A percentile compares a stretch with the other conserved stretches of the same genome.
Conservation (phyloP, 2,113 vertebrate genomes). For the Saguinus midas region DNA sequence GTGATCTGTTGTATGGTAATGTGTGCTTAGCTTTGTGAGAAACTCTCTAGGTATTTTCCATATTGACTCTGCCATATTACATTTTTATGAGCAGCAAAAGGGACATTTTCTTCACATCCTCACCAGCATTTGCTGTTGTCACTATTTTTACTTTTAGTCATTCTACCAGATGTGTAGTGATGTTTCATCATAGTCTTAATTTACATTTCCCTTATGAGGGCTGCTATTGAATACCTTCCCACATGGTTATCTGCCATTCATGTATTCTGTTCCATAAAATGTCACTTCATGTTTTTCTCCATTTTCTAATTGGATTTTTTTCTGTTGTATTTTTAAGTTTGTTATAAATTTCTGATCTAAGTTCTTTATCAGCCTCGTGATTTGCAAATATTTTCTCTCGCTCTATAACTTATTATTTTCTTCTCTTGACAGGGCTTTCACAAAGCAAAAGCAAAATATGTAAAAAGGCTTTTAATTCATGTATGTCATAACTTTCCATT, state of each 20-base stretch:
- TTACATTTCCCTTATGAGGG: not conserved
- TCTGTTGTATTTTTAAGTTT: not conserved
- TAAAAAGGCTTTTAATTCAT: not conserved
- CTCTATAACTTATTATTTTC: not conserved
- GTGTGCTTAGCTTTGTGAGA: not conserved
- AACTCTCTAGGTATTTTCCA: not conserved
- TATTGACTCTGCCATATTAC: not conserved
- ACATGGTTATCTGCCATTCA: not conserved
- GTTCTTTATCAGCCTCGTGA: not conserved
- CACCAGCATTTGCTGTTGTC: not conserved
- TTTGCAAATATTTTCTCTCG: not conserved
- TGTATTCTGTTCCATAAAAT: not conserved
- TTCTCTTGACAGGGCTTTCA: not conserved
- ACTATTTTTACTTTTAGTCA: not conserved
- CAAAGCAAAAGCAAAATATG: not conserved
- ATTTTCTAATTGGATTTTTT: not conserved
- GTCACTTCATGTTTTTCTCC: not conserved
- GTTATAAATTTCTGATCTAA: not conserved
- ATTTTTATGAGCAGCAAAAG: not conserved
- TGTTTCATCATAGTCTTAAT: not conserved
- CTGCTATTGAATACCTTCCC: not conserved
- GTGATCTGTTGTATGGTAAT: not conserved
- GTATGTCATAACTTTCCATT: not conserved
- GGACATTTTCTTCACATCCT: not conserved
- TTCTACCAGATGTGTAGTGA: not conserved